Percentiles rank a stretch among this genome's conserved stretches.
Conservation (phyloP, 2,113 vertebrate species). For the Daubentonia madagascariensis region DNA sequence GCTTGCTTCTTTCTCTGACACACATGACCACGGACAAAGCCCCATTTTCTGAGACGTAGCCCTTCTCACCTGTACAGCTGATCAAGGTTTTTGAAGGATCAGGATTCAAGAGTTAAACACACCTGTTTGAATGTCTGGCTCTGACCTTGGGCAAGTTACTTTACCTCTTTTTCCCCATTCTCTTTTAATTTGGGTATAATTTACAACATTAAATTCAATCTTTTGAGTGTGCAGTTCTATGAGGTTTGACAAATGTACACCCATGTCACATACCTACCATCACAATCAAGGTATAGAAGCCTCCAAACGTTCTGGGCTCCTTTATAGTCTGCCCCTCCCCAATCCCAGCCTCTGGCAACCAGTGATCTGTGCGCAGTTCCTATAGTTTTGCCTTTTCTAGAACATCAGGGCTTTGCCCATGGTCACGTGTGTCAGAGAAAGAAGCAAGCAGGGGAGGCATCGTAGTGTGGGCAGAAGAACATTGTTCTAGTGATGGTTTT, state of each 20-base stretch:
- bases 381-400: neutral
- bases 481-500: neutral
- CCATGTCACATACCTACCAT: neutral
- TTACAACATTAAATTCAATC: neutral
- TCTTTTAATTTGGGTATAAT: neutral
- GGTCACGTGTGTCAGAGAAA: neutral
- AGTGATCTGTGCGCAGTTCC: neutral
- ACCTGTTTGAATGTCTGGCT: neutral
- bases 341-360: neutral
- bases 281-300: neutral
- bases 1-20: neutral
- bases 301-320: neutral
- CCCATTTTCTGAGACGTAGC: neutral
- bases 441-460: neutral
- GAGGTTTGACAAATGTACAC: neutral
- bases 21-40: neutral
- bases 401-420: neutral
- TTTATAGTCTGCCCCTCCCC: neutral
- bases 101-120: neutral
- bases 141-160: neutral
- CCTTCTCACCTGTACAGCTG: neutral
- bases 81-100: neutral
- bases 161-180: neutral
- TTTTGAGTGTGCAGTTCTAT: neutral
- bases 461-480: fast-evolving